Base-by-base conservation (phyloP, 2,888 invertebrate genomes). In the Neoscelio sp. region DNA sequence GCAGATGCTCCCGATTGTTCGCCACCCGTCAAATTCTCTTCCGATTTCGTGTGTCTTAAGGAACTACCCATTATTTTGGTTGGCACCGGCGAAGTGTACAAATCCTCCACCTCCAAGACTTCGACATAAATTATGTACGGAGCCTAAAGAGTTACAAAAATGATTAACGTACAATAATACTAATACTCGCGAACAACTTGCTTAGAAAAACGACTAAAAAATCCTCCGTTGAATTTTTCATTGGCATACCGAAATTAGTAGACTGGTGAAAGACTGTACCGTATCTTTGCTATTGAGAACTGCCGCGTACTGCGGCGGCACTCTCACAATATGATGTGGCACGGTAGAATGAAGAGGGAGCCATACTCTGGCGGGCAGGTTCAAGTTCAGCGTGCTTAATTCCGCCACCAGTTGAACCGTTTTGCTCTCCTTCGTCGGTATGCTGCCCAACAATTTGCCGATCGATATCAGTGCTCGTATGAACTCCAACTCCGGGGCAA, bases 251-350 rank as follows among this genome's bases (percentile, higher is more conserved):
- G n/a, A n/a, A n/a, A n/a, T n/a, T n/a, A n/a, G n/a, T n/a, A n/a
- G n/a, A n/a, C n/a, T n/a, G n/a, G n/a, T n/a, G n/a, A n/a, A n/a
- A 18, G 18, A 13, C 65, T 81, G 83, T 88, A 95, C 95, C 94
- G 98, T 98, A 90, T 98, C 98, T 92, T 99, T 99, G 83, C 99
- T 99, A 91, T 99, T 99, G 82, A 99, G 94, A 62, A 99, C 99
- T 56, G 99, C 99, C 78, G 98, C 98, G 82, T 98, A 97, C 87
- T 98, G 97, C 74, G 98, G 98, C 40, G 99, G 99, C 91, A 99
- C 98, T 91, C 99, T 93, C 50, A 99, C 95, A 85, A 99, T 96
- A 89, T 98, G 96, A 92, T 99, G 99, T 54, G 97, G 95, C 85
- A 93, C 92, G 83, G 94, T 93, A 83, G 95, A 95, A 90, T 97